Evolutionary conservation across 2,797 vertebrate genomes (phyloP), one percentile per base, ranked within the genome.

Genomic region (Crenuchus spilurus): DNA sequence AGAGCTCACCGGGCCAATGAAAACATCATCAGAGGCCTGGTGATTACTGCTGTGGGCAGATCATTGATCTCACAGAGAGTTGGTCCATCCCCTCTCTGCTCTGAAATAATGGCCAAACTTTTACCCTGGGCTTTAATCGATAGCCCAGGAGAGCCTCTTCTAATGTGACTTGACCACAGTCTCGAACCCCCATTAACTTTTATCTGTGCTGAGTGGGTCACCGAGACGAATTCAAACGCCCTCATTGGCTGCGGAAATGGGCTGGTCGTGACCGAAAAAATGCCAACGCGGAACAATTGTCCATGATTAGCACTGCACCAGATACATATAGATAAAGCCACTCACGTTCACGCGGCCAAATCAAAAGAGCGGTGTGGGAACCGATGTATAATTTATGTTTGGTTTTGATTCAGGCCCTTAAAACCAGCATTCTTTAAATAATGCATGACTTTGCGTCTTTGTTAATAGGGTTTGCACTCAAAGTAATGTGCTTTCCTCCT

Each of bases 391-490:
- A 92, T 93, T 91, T 87, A 93, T 88, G 71, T 81, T 87, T 89
- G 89, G 87, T 92, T 91, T 90, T 88, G 85, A 91, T 88, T 80
- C 83, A 82, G 89, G 79, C 81, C 85, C 87, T 86, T 88, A 86
- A 89, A 90, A 87, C 82, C 81, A 83, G 84, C 84, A 77, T 87
- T 76, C 67, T 76, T 84, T 93, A 91, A 92, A 94, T 93, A 93
- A 93, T 93, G 89, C 82, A 93, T 90, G 87, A 85, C 84, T 86
- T 83, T 87, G 88, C 88, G 87, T 92, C 85, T 91, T 89, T 91
- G 88, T 92, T 93, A 93, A 94, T 92, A 90, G 89, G 87, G 88
- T 92, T 92, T 91, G 88, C 88, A 90, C 87, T 92, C 86, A 84
- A 87, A 90, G 85, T 90, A 88, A 91, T 91, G 88, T 81, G 86